Evolutionary conservation across 2,113 vertebrate species (phyloP), one percentile per base, ranked within the genome.

Genomic region (Chaetura pelagica): DNA sequence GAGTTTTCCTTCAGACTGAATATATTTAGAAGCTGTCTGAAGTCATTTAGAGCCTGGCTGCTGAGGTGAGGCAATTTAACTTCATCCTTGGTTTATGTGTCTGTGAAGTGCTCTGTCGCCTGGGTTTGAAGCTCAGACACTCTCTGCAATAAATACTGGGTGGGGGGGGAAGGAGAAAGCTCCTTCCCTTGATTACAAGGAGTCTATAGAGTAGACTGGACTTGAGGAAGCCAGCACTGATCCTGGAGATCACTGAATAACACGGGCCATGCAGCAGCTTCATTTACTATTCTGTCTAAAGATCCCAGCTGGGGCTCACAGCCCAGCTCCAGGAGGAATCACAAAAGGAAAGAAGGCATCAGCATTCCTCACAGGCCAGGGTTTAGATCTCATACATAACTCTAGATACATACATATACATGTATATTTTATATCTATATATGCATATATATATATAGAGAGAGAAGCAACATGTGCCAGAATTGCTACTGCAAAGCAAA

Each of bases 171-270:
- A 73, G 68, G 46, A 91, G 34, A 89, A 87, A 83, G 22, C 23
- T 61, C 23, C 78, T 77, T 91, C 67, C 86, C 96, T 89, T 91
- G 93, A 93, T 94, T 97, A 77, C 30, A 34, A 63, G 71, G 89
- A 85, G 71, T 69, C 38, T 80, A 46, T 24, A 78, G 51, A 79
- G 78, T 52, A 87, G 82, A 90, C 78, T 87, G 93, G 95, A 93
- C 91, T 95, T 96, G 59, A 84, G 94, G 94, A 95, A 96, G 64
- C 72, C 68, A 67, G 86, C 76, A 97, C 15, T 94, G 95, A 96
- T 95, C 91, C 89, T 51, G 46, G 76, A 91, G 84, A 94, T 93
- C 94, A 81, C 83, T 87, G 80, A 89, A 12, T 48, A 81, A 75
- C 57, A 77, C 3, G 6, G 78, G 64, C 75, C 55, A 85, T 6